These are phyloP conservation scores for Habropoda laboriosa DNA, from an alignment of 1,140 invertebrate species.

Conservation along the genomic window DNA sequence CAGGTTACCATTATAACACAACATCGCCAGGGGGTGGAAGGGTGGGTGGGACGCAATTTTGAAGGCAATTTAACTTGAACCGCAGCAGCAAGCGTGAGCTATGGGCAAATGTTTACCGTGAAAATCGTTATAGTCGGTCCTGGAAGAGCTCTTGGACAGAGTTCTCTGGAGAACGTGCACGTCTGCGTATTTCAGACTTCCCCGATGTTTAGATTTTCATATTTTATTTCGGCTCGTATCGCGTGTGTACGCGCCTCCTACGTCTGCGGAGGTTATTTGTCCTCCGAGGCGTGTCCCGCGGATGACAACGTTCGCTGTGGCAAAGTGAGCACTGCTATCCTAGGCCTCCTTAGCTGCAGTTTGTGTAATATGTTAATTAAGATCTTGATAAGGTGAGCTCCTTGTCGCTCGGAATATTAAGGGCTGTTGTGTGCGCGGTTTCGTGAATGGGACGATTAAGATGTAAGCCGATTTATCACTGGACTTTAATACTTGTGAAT, in stretches of 20 bases:
- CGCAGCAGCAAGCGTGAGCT: slow-evolving; percentile 57
- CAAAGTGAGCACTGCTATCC: no score
- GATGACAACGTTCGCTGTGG: neutral
- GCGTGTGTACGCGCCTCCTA: neutral
- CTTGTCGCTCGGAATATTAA: neutral
- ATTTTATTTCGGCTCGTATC: neutral
- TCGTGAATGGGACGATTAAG: neutral
- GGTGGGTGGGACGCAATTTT: slow-evolving; percentile 67
- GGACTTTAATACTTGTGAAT: neutral
- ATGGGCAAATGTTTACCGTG: slow-evolving; percentile 64
- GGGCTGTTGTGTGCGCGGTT: neutral
- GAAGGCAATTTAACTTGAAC: slow-evolving; percentile 70
- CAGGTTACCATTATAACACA: slow-evolving; percentile 42
- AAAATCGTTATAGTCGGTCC: slow-evolving; percentile 61
- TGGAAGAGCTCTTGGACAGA: slow-evolving; percentile 15
- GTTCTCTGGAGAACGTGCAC: slow-evolving; percentile 7
- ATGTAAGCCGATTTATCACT: slow-evolving; percentile 3
- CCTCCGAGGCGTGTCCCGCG: neutral
- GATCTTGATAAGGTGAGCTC: neutral
- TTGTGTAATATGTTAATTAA: slow-evolving; percentile 11
- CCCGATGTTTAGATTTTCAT: neutral
- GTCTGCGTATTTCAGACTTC: no score
- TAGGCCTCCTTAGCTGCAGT: no score
- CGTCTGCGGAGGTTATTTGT: no score
- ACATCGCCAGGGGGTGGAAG: slow-evolving; percentile 44